Evolutionary conservation across 2,888 invertebrate species (phyloP).

Genomic region (Mechanitis messenoides): DNA sequence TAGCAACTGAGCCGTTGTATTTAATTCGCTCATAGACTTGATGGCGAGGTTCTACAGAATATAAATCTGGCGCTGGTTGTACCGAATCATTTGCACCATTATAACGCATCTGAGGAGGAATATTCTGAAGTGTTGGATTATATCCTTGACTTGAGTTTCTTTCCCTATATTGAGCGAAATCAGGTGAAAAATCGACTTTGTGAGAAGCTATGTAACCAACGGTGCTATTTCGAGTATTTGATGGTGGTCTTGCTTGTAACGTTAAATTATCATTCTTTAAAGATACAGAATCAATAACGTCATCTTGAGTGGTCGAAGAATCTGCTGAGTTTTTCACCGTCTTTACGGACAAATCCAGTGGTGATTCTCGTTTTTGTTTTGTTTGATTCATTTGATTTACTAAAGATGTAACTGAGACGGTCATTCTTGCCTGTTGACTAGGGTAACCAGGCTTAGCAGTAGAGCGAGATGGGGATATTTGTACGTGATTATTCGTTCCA

Average conservation of each 20-base stretch:
- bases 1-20: conserved; percentile 44
- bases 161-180: conserved; percentile 78
- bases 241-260: conserved; percentile 50
- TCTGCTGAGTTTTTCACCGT: conserved; percentile 92
- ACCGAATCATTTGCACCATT: conserved; percentile 56
- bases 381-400: conserved; percentile 71
- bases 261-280: conserved; percentile 55
- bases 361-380: conserved; percentile 83
- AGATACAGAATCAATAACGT: conserved; percentile 68
- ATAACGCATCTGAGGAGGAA: conserved; percentile 48
- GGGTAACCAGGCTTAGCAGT: conserved; percentile 58
- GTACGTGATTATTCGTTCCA: conserved; percentile 48
- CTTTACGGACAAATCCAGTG: conserved; percentile 91
- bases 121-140: conserved; percentile 38
- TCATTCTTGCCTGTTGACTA: conserved; percentile 65
- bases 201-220: conserved; percentile 71
- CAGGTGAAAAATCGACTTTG: conserved; percentile 87
- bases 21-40: conserved; percentile 56
- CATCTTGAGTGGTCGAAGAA: conserved; percentile 88
- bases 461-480: conserved; percentile 58
- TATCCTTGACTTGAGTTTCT: conserved; percentile 47
- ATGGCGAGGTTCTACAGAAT: conserved; percentile 57
- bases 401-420: conserved; percentile 68
- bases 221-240: conserved; percentile 45
- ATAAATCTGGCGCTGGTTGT: conserved; percentile 48